A percentile compares a stretch with the other conserved stretches of the same genome.
These are phyloP conservation scores for Xestia c-nigrum DNA, from an alignment of 2,888 invertebrate species.

Conservation along the genomic window DNA sequence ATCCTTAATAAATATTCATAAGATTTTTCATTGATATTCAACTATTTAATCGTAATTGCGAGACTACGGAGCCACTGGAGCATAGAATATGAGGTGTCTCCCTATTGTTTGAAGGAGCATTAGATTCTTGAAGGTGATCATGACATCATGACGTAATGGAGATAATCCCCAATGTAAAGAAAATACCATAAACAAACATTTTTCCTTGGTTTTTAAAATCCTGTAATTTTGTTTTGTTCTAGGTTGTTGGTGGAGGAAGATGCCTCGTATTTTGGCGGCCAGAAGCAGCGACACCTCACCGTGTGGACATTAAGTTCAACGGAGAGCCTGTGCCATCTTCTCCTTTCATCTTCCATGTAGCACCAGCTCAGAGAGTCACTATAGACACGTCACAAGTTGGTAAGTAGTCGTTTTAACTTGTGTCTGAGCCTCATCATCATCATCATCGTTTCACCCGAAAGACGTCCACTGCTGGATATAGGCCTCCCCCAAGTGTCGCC, in stretches of 20 bases:
- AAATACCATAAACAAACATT: not conserved
- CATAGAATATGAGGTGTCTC: not conserved
- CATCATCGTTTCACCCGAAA: too few relatives aligned
- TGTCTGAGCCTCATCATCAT: too few relatives aligned
- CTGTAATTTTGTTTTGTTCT: conserved; percentile 56
- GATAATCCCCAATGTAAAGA: not conserved
- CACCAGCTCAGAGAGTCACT: conserved; percentile 86
- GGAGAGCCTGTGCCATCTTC: conserved; percentile 98
- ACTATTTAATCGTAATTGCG: conserved; percentile 8
- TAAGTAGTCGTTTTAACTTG: conserved; percentile 64
- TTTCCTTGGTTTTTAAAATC: not conserved
- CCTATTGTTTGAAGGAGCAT: not conserved
- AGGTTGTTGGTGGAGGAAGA: conserved; percentile 98
- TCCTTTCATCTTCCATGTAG: conserved; percentile 95
- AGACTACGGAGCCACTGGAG: not conserved
- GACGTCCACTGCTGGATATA: too few relatives aligned
- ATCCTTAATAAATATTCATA: conserved; percentile 35
- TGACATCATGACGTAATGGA: not conserved
- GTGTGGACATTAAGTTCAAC: conserved; percentile 98
- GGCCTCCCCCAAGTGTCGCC: too few relatives aligned
- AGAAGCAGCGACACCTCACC: conserved; percentile 96
- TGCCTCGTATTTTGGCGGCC: conserved; percentile 98
- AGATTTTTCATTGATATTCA: conserved; percentile 16
- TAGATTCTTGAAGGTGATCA: too few relatives aligned
- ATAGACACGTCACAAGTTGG: conserved; percentile 88